Percentiles rank a stretch among this genome's conserved stretches.
phyloP scores from a whole-genome alignment of 2,888 invertebrate species.

The Cecidostiba fungosa region DNA sequence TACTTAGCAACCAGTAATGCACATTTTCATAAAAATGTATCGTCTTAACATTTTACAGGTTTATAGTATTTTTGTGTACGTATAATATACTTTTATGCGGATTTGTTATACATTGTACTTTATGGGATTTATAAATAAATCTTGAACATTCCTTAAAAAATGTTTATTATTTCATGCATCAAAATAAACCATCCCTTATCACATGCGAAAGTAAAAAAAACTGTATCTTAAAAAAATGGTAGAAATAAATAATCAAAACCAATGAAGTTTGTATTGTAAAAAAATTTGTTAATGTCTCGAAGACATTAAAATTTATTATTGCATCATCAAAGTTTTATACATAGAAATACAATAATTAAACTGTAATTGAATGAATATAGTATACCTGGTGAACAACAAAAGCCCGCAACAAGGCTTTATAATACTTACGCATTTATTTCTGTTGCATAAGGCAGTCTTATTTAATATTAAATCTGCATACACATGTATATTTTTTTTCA shows the following conservation, averaged over 20 bases:
- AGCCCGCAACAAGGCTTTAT: slow-evolving; percentile 25
- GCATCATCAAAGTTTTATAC: slow-evolving; percentile 39
- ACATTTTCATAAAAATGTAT: slow-evolving; percentile 10
- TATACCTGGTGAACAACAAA: slow-evolving; percentile 7
- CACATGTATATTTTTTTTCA: neutral
- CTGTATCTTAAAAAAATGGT: neutral
- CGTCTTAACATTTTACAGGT: slow-evolving; percentile 14
- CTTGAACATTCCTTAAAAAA: slow-evolving; percentile 44
- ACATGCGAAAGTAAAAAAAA: neutral
- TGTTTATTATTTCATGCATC: neutral
- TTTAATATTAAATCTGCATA: slow-evolving; percentile 19
- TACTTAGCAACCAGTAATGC: neutral
- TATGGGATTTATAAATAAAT: slow-evolving; percentile 41
- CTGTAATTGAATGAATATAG: slow-evolving; percentile 16
- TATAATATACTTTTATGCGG: slow-evolving; percentile 16
- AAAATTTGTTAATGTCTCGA: slow-evolving; percentile 44
- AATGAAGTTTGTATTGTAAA: slow-evolving; percentile 9
- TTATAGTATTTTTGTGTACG: slow-evolving; percentile 17
- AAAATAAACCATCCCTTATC: neutral
- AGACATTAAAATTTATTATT: slow-evolving; percentile 54
- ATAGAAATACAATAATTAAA: slow-evolving; percentile 44
- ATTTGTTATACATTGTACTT: slow-evolving; percentile 45
- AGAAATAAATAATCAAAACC: slow-evolving; percentile 11
- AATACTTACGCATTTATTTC: slow-evolving; percentile 25
- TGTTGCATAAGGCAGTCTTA: slow-evolving; percentile 41